Percentiles rank a stretch among this genome's conserved stretches.
Evolutionary conservation across 2,113 vertebrate genomes (phyloP).

Genomic region (Blennius ocellaris): DNA sequence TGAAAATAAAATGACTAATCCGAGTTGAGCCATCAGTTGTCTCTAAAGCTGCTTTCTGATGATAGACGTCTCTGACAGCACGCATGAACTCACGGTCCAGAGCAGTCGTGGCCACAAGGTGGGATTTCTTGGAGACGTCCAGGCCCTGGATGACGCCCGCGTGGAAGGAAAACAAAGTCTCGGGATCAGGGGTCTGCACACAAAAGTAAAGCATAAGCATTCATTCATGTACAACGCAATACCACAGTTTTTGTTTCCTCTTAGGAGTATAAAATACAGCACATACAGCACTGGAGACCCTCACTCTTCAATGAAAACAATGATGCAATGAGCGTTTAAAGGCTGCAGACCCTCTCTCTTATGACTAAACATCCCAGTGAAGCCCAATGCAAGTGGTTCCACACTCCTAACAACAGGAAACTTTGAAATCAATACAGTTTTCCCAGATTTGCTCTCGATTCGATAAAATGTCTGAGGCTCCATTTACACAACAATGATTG

Average conservation of each 20-base stretch:
- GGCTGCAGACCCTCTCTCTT: too few species aligned
- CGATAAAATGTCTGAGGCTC: too few species aligned
- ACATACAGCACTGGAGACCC: not conserved
- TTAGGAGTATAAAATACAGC: not conserved
- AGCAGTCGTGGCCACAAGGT: conserved; percentile 90
- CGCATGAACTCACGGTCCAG: conserved; percentile 85
- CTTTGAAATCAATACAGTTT: too few species aligned
- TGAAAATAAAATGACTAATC: too few species aligned
- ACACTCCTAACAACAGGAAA: too few species aligned
- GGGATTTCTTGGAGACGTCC: conserved; percentile 86
- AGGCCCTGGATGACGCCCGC: conserved; percentile 86
- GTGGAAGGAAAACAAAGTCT: conserved; percentile 90
- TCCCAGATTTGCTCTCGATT: too few species aligned
- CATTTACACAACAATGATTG: too few species aligned
- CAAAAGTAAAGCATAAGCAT: conserved; percentile 24
- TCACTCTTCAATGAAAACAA: not conserved
- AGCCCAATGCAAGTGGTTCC: too few species aligned
- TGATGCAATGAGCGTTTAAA: not conserved
- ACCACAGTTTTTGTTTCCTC: not conserved
- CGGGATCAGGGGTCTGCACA: conserved; percentile 87
- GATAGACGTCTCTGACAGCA: not conserved
- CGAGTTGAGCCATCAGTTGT: too few species aligned
- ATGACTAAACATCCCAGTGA: too few species aligned
- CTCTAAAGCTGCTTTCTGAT: too few species aligned
- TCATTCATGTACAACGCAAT: not conserved